A percentile compares a stretch with the other conserved stretches of the same genome.
Evolutionary conservation across 2,113 vertebrate species (phyloP).

Genomic region (Cyanistes caeruleus): DNA sequence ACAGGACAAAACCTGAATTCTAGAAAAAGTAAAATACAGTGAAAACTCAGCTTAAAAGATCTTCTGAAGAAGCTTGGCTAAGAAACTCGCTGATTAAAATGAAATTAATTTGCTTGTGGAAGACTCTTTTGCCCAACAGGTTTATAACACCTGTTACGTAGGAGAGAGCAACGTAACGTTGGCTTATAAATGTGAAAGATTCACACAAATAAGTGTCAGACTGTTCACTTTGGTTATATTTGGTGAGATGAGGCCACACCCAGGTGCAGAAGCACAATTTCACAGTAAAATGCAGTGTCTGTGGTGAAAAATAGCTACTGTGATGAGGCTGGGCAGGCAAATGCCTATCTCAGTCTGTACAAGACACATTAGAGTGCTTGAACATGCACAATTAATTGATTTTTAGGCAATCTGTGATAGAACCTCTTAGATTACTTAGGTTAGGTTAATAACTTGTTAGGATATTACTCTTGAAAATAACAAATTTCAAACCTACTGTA

Average conservation of each 20-base stretch:
- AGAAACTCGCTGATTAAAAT: neutral
- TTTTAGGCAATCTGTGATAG: neutral
- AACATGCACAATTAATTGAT: fast-evolving
- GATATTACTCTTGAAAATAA: neutral
- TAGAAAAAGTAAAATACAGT: neutral
- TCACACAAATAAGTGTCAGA: neutral
- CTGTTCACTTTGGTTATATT: neutral
- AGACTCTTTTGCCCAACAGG: neutral
- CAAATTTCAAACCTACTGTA: neutral
- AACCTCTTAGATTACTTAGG: neutral
- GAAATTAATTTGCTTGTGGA: neutral
- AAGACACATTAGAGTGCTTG: neutral
- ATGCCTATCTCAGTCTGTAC: neutral
- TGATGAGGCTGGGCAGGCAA: neutral
- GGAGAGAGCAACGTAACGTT: neutral
- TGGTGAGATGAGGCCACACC: neutral
- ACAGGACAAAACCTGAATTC: neutral
- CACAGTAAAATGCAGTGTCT: neutral
- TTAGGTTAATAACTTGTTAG: neutral
- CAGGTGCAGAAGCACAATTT: neutral
- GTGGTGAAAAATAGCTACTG: neutral
- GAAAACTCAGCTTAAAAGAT: neutral
- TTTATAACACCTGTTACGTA: neutral
- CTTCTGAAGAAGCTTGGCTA: neutral
- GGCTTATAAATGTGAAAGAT: neutral